phyloP scores from a whole-genome alignment of 2,888 invertebrate species.

The Mythimna lalbum region DNA sequence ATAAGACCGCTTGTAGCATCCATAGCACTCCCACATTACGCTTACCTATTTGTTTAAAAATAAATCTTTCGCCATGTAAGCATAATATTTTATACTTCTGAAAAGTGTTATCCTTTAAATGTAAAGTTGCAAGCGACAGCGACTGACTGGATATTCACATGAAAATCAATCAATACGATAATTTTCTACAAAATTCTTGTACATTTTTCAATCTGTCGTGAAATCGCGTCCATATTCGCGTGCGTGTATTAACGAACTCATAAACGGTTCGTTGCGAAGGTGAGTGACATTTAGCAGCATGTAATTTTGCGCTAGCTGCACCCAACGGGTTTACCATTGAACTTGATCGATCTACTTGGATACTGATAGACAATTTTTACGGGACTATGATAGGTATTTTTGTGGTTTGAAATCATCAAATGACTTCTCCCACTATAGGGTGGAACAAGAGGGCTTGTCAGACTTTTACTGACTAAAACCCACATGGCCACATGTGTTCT shows the following conservation, averaged over 20 bases:
- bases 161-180: slow-evolving; percentile 1
- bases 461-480: no score
- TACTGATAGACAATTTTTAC: neutral
- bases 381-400: neutral
- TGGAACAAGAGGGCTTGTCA: no score
- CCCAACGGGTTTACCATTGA: slow-evolving; percentile 47
- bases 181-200: slow-evolving; percentile 13
- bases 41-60: neutral
- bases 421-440: no score
- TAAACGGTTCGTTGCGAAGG: slow-evolving; percentile 45
- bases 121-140: neutral
- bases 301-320: slow-evolving; percentile 60
- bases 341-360: slow-evolving; percentile 43
- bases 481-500: no score
- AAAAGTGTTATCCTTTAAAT: neutral
- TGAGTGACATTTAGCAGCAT: slow-evolving; percentile 62
- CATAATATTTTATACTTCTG: neutral
- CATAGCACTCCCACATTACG: neutral
- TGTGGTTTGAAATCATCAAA: no score
- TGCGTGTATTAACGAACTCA: slow-evolving; percentile 43
- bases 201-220: slow-evolving; percentile 12
- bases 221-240: slow-evolving; percentile 40
- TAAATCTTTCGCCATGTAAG: neutral
- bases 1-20: neutral
- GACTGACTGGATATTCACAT: neutral